These are phyloP conservation scores for Athetis lepigone DNA, from an alignment of 2,888 invertebrate genomes.

Conservation along the genomic window DNA sequence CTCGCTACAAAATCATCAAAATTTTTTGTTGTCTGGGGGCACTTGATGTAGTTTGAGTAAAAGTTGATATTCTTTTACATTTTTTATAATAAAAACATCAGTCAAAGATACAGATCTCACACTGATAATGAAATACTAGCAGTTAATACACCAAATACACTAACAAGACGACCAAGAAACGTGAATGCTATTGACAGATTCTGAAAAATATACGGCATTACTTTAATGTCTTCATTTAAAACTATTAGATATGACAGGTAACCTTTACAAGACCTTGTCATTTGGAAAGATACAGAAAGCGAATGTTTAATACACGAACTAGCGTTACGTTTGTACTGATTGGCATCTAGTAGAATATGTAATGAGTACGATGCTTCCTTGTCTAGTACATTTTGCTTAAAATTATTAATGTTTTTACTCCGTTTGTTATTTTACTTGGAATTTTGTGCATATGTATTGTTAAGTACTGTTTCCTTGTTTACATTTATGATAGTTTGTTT, in stretches of 20 bases:
- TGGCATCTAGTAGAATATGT: slow-evolving; percentile 62
- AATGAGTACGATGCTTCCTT: slow-evolving; percentile 63
- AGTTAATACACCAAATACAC: not conserved
- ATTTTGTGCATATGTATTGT: slow-evolving; percentile 46
- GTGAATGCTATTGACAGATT: slow-evolving; percentile 41
- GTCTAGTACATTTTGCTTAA: slow-evolving; percentile 52
- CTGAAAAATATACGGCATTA: slow-evolving; percentile 14
- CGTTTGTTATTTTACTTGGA: slow-evolving; percentile 38
- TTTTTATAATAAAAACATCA: too few relatives aligned
- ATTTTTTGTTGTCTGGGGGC: too few relatives aligned
- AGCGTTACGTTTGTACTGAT: slow-evolving; percentile 58
- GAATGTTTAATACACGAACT: slow-evolving; percentile 62
- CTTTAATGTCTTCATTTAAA: slow-evolving; percentile 32
- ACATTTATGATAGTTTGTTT: slow-evolving; percentile 9
- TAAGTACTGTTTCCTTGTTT: slow-evolving; percentile 49
- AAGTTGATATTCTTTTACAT: too few relatives aligned
- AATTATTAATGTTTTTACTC: slow-evolving; percentile 39
- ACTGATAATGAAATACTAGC: slow-evolving; percentile 10
- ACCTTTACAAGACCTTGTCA: slow-evolving; percentile 73
- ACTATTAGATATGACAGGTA: slow-evolving; percentile 60
- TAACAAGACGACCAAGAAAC: slow-evolving; percentile 2
- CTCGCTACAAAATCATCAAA: too few relatives aligned
- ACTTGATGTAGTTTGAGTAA: too few relatives aligned
- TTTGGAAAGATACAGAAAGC: slow-evolving; percentile 68
- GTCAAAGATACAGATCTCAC: too few relatives aligned